Evolutionary conservation across 2,888 invertebrate genomes (phyloP), one percentile per base, ranked within the genome.

Genomic region (Chrysolina americana): DNA sequence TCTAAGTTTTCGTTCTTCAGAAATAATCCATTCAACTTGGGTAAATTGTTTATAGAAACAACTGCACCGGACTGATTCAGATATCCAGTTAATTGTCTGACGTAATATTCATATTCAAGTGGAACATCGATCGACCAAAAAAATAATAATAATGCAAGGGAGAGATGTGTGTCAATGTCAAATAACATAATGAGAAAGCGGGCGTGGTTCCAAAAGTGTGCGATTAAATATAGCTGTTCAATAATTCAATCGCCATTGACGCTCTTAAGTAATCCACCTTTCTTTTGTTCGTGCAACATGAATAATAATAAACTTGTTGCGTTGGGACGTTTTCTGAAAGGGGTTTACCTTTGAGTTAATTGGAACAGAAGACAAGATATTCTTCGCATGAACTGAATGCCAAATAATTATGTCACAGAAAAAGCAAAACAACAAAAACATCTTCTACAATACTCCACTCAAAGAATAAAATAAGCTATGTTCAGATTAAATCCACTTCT

Each of bases 151-250:
- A 70, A 76, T 70, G 70, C 63, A 68, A 64, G 63, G 41, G 36
- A 28, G 19, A 66, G 41, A 78, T 75, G 76, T 78, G 65, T 74
- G 78, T 78, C 78, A 78, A 78, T 78, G 78, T 78, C 78, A 75
- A 65, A 76, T 78, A 76, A 75, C 74, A 76, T 76, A 79, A 73
- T 70, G 69, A 79, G 79, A 78, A 79, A 78, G 75, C 78, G 74
- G 77, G 78, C 78, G 79, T 74, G 76, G 78, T 73, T 56, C 41
- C 59, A 56, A 75, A 75, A 72, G 28, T 44, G 41, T 17, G 6
- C 70, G 66, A 66, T 66, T 48, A 41, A 53, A 66, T 36, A 17
- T 28, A 47, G 36, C 44, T 66, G 50, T 65, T 73, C 23, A 64
- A 73, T 66, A 68, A 68, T 73, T 73, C 68, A 68, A 66, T 66